phyloP scores from a whole-genome alignment of 2,797 vertebrate species.

The Leptoclinus maculatus region DNA sequence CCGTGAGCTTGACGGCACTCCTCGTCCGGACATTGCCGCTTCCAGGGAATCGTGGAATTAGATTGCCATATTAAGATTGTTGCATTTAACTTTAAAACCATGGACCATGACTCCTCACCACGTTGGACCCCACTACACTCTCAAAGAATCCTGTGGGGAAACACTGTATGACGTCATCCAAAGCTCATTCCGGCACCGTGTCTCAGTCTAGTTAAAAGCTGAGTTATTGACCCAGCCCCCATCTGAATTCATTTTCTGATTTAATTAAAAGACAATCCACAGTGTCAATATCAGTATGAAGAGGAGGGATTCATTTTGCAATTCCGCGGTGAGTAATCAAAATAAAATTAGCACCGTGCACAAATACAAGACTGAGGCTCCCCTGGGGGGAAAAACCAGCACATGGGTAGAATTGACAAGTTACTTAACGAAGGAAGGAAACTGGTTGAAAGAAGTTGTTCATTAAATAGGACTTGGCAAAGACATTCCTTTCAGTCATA shows the following conservation, averaged over 20 bases:
- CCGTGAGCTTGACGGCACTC: too few species aligned
- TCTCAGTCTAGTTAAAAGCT: conserved; percentile 2
- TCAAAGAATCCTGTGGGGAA: background rate
- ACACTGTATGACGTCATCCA: background rate
- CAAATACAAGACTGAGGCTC: conserved; percentile 29
- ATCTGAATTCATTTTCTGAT: conserved; percentile 16
- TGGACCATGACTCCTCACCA: too few species aligned
- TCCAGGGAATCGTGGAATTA: too few species aligned
- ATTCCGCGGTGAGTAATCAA: conserved; percentile 36
- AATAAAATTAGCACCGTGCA: conserved; percentile 28
- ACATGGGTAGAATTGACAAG: conserved; percentile 41
- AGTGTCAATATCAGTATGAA: conserved; percentile 21
- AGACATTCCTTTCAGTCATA: conserved; percentile 61
- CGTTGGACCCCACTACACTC: background rate
- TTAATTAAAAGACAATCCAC: conserved; percentile 17
- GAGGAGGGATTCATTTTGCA: conserved; percentile 3
- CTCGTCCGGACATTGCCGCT: too few species aligned
- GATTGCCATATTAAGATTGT: too few species aligned
- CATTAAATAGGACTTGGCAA: conserved; percentile 73
- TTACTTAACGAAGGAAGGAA: conserved; percentile 54
- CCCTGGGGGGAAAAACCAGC: conserved; percentile 10
- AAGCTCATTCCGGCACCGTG: background rate
- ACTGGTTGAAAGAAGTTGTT: conserved; percentile 60
- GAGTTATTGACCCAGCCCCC: background rate
- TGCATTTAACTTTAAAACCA: too few species aligned